Evolutionary conservation across 64 coral and sea anemone species (phyloP).

Genomic region (Orbicella faveolata): DNA sequence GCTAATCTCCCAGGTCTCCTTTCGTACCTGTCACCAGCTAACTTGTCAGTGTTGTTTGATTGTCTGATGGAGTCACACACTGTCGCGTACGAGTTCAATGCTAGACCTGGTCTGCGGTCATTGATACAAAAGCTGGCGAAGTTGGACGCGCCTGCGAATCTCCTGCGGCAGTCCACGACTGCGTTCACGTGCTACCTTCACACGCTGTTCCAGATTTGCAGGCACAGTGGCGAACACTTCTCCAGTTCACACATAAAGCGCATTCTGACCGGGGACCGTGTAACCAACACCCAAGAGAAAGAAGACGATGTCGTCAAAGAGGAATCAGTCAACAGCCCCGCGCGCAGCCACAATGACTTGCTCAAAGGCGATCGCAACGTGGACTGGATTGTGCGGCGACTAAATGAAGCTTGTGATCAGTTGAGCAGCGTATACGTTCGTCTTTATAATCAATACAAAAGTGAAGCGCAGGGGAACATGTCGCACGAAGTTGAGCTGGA

Average conservation of each 20-base stretch:
- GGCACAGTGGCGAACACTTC: conserved; percentile 94
- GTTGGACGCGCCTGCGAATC: conserved; percentile 85
- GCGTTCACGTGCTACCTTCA: conserved; percentile 95
- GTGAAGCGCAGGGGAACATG: conserved; percentile 41
- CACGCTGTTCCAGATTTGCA: conserved; percentile 97
- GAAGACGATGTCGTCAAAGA: conserved; percentile 70
- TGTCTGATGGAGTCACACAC: conserved; percentile 98
- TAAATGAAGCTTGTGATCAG: conserved; percentile 93
- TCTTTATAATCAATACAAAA: conserved; percentile 82
- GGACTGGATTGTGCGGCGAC: conserved; percentile 94
- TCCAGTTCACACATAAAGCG: conserved; percentile 94
- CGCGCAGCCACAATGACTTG: conserved; percentile 70
- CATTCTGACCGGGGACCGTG: conserved; percentile 90
- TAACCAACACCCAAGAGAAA: conserved; percentile 45
- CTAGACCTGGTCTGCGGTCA: conserved; percentile 82
- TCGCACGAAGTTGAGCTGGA: conserved; percentile 69
- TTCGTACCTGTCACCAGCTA: conserved; percentile 87
- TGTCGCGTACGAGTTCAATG: conserved; percentile 96
- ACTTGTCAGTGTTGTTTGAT: conserved; percentile 95
- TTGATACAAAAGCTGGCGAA: conserved; percentile 92
- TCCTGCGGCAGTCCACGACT: conserved; percentile 95
- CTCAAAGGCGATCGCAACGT: conserved; percentile 86
- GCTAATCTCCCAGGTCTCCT: conserved; percentile 76
- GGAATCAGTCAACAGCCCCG: conserved; percentile 28
- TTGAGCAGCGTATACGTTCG: conserved; percentile 93